A percentile compares a stretch with the other conserved stretches of the same genome.
phyloP scores from a whole-genome alignment of 2,888 invertebrate genomes.

The Zele albiditarsus region DNA sequence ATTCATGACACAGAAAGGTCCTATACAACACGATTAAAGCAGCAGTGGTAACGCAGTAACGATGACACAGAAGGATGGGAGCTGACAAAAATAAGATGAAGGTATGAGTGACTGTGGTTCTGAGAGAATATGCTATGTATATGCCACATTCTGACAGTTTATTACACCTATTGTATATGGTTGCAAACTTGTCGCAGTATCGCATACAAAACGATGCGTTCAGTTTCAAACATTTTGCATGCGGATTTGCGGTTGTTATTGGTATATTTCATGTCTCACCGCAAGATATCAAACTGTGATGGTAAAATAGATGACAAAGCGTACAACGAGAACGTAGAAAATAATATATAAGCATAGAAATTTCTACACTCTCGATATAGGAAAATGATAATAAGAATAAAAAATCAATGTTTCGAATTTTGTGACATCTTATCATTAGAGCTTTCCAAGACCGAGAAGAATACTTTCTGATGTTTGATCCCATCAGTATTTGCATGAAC shows the following conservation, averaged over 20 bases:
- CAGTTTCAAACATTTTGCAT: not conserved
- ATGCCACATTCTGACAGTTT: not conserved
- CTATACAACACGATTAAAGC: too few species aligned
- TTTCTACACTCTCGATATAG: too few species aligned
- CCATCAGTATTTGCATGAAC: too few species aligned
- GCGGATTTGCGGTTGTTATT: slow-evolving; percentile 1
- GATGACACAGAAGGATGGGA: not conserved
- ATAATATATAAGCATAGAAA: too few species aligned
- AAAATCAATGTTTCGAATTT: too few species aligned
- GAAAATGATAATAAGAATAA: too few species aligned
- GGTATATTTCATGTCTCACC: not conserved
- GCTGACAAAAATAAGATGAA: not conserved
- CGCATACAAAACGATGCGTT: not conserved
- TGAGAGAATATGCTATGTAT: not conserved
- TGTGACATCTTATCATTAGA: too few species aligned
- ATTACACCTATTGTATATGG: not conserved
- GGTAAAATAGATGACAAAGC: not conserved
- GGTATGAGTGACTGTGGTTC: not conserved
- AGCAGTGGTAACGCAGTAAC: not conserved
- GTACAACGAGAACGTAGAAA: not conserved
- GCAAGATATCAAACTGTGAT: not conserved
- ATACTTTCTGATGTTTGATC: too few species aligned
- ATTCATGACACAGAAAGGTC: too few species aligned
- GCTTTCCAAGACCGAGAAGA: too few species aligned
- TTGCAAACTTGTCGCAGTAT: not conserved